Percentiles rank a stretch among this genome's conserved stretches.
Conservation (phyloP, 2,113 vertebrate genomes). For the Limanda limanda region DNA sequence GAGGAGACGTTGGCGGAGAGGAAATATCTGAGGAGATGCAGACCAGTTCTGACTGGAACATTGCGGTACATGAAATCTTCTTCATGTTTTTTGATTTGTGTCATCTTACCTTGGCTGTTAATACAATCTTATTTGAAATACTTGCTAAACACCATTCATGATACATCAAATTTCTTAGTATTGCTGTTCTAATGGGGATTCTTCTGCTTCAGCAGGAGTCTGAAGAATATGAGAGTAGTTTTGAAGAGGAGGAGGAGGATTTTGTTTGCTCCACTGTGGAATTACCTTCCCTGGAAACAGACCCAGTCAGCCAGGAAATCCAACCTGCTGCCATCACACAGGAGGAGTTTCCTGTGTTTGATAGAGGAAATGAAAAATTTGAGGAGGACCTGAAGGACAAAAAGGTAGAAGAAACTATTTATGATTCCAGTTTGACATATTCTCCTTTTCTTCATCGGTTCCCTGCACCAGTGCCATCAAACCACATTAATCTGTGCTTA, state of each 20-base stretch:
- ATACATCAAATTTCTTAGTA: neutral
- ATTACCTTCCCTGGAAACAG: slow-evolving; percentile 43
- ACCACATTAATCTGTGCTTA: neutral
- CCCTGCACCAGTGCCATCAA: neutral
- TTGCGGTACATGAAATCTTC: slow-evolving; percentile 57
- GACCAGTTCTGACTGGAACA: slow-evolving; percentile 41
- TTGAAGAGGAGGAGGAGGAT: slow-evolving; percentile 44
- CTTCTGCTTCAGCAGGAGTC: slow-evolving; percentile 6
- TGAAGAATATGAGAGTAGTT: slow-evolving; percentile 24
- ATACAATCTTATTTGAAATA: neutral
- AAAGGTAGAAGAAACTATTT: slow-evolving; percentile 65
- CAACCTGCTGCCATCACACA: slow-evolving; percentile 21
- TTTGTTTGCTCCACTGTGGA: slow-evolving; percentile 22
- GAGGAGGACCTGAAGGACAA: slow-evolving; percentile 71
- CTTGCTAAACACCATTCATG: neutral
- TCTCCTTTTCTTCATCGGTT: neutral
- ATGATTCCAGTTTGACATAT: neutral
- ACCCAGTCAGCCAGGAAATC: slow-evolving; percentile 23
- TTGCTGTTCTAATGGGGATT: slow-evolving; percentile 11
- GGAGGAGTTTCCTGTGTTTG: slow-evolving; percentile 72
- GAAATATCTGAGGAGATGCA: slow-evolving; percentile 45
- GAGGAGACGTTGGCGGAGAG: slow-evolving; percentile 16
- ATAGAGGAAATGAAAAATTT: slow-evolving; percentile 14
- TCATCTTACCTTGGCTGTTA: neutral
- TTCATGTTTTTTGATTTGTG: slow-evolving; percentile 1